A percentile compares a stretch with the other conserved stretches of the same genome.
phyloP scores from a whole-genome alignment of 2,113 vertebrate genomes.

The Barbus barbus region DNA sequence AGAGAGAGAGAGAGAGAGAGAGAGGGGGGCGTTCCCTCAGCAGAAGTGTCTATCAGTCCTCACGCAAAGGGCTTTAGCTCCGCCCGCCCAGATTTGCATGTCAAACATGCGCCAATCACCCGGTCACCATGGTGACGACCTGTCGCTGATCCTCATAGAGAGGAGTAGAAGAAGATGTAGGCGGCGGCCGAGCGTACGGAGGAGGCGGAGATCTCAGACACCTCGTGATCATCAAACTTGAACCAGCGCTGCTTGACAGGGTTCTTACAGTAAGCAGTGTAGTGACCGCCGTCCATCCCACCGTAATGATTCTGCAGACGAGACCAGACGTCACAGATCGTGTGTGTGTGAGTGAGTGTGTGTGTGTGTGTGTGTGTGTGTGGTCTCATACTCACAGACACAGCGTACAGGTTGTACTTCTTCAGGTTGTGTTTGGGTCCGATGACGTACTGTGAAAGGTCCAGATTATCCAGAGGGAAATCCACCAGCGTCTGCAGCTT shows the following conservation, averaged over 20 bases:
- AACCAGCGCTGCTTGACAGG: slow-evolving; percentile 87
- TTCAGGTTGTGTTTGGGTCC: slow-evolving; percentile 87
- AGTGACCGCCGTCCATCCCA: slow-evolving; percentile 94
- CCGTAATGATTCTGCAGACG: slow-evolving; percentile 91
- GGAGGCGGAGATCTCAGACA: slow-evolving; percentile 87
- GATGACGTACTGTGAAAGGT: slow-evolving; percentile 92
- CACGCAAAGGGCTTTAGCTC: not conserved
- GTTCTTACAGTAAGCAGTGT: slow-evolving; percentile 96
- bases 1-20: not conserved
- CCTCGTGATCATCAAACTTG: slow-evolving; percentile 98
- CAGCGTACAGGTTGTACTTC: slow-evolving; percentile 90
- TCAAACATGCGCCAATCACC: slow-evolving; percentile 47
- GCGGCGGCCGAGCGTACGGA: slow-evolving; percentile 94
- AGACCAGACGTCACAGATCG: not conserved
- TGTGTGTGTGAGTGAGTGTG: not conserved
- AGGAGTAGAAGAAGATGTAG: slow-evolving; percentile 97
- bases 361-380: not conserved
- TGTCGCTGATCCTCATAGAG: slow-evolving; percentile 73
- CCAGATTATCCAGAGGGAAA: slow-evolving; percentile 91
- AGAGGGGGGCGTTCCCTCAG: not conserved
- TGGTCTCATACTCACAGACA: slow-evolving; percentile 87
- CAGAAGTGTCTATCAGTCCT: slow-evolving; percentile 20
- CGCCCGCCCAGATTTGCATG: slow-evolving; percentile 42
- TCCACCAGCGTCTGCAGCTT: slow-evolving; percentile 95
- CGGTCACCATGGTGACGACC: slow-evolving; percentile 64